Evolutionary conservation across 1,140 invertebrate genomes (phyloP).

Genomic region (Aphidius ervi): DNA sequence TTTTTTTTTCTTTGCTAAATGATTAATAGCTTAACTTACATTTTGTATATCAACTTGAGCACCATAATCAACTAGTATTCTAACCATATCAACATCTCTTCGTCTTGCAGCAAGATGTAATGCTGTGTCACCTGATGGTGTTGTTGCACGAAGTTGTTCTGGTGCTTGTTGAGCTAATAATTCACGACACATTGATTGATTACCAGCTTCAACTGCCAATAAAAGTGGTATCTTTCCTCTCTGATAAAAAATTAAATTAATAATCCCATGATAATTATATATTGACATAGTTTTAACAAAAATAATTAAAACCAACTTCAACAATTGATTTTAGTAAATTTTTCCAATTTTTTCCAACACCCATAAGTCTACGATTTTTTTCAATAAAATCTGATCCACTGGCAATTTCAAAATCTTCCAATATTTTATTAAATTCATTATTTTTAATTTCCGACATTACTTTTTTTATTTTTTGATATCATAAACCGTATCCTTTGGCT

Average conservation of each 20-base stretch:
- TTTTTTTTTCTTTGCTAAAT: too few relatives aligned
- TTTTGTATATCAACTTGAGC: conserved; percentile 86
- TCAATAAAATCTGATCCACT: neutral
- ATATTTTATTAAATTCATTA: too few relatives aligned
- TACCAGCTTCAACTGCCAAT: conserved; percentile 87
- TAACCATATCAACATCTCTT: conserved; percentile 86
- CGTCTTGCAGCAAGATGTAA: conserved; percentile 86
- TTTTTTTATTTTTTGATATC: too few relatives aligned
- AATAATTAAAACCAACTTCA: neutral
- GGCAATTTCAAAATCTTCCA: too few relatives aligned
- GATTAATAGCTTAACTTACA: conserved; percentile 53
- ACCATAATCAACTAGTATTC: conserved; percentile 89
- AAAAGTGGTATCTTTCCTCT: conserved; percentile 90
- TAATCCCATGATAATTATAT: neutral
- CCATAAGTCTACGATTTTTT: neutral
- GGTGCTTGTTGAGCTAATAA: conserved; percentile 77
- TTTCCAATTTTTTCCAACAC: neutral
- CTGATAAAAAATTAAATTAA: conserved; percentile 48
- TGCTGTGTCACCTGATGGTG: conserved; percentile 79
- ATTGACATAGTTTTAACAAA: neutral
- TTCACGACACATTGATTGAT: conserved; percentile 88
- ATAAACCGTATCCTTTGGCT: too few relatives aligned
- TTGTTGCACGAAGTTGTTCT: conserved; percentile 70
- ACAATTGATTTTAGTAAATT: neutral
- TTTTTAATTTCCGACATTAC: too few relatives aligned